Evolutionary conservation across 64 coral and sea anemone genomes (phyloP).

Genomic region (Dendronephthya gigantea): DNA sequence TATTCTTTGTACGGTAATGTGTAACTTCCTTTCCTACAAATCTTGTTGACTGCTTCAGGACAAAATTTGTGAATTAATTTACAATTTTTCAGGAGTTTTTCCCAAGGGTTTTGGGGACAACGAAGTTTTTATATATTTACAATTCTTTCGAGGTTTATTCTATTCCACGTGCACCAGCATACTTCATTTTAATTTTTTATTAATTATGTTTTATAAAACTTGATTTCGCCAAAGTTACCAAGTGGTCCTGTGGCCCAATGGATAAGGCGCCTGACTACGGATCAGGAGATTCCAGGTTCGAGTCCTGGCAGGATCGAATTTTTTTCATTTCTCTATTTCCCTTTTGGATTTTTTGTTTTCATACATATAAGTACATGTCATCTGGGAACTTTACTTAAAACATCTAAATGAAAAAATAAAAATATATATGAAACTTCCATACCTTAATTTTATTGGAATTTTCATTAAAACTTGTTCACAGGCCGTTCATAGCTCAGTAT

Average conservation of each 20-base stretch:
- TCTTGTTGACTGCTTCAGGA: too few relatives aligned
- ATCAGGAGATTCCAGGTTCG: constrained; percentile 19
- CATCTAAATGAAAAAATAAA: too few relatives aligned
- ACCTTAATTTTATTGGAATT: too few relatives aligned
- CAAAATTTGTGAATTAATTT: too few relatives aligned
- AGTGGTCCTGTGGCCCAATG: constrained; percentile 23
- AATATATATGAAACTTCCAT: too few relatives aligned
- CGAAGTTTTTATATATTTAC: not conserved
- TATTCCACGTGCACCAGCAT: not conserved
- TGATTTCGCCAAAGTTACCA: not conserved
- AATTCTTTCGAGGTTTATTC: too few relatives aligned
- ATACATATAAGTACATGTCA: too few relatives aligned
- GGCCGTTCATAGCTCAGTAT: too few relatives aligned
- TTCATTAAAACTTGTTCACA: too few relatives aligned
- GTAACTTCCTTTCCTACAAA: too few relatives aligned
- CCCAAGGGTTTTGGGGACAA: not conserved
- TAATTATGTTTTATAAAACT: not conserved
- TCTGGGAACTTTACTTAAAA: too few relatives aligned
- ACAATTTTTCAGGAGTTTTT: not conserved
- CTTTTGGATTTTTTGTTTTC: not conserved
- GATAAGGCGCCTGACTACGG: constrained; percentile 16
- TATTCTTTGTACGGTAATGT: not conserved
- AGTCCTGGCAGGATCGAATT: not conserved
- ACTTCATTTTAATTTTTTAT: not conserved
- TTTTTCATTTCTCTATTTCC: not conserved